These are phyloP conservation scores for Danio jaintianensis DNA, from an alignment of 2,797 vertebrate genomes.

Conservation along the genomic window DNA sequence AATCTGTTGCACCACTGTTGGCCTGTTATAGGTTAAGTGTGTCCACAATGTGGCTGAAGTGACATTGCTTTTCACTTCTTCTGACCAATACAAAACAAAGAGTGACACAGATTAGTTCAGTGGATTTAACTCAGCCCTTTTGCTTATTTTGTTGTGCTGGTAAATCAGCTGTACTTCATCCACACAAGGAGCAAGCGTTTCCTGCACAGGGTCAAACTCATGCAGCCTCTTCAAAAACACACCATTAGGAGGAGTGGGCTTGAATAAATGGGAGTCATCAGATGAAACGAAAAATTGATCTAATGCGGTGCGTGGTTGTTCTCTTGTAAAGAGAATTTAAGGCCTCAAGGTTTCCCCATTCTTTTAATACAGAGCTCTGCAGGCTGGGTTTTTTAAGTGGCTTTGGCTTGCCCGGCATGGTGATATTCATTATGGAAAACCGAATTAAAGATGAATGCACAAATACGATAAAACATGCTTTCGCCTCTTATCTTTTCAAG, in stretches of 20 bases:
- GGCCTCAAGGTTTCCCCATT: constrained; percentile 38
- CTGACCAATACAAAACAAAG: neutral
- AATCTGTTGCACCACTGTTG: no score
- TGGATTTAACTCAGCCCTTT: neutral
- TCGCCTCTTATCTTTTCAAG: constrained; percentile 47
- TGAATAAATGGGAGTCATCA: constrained; percentile 29
- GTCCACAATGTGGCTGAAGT: neutral
- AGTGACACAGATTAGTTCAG: neutral
- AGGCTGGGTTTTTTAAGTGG: constrained; percentile 38
- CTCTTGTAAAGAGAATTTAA: constrained; percentile 23
- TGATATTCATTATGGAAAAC: constrained; percentile 36
- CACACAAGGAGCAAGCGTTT: neutral
- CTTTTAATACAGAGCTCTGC: constrained; percentile 31
- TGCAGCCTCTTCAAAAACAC: constrained; percentile 14
- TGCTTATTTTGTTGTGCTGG: neutral
- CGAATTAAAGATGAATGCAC: constrained; percentile 33
- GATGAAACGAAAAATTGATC: constrained; percentile 33
- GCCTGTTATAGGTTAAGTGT: neutral
- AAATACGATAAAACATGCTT: constrained; percentile 36
- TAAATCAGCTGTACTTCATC: neutral
- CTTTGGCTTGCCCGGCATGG: constrained; percentile 1
- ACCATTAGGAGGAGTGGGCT: constrained; percentile 13
- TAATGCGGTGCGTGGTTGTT: constrained; percentile 52
- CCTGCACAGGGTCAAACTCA: neutral
- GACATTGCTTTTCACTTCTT: neutral